phyloP scores from a whole-genome alignment of 2,888 invertebrate genomes.

The Dynastes tityus region DNA sequence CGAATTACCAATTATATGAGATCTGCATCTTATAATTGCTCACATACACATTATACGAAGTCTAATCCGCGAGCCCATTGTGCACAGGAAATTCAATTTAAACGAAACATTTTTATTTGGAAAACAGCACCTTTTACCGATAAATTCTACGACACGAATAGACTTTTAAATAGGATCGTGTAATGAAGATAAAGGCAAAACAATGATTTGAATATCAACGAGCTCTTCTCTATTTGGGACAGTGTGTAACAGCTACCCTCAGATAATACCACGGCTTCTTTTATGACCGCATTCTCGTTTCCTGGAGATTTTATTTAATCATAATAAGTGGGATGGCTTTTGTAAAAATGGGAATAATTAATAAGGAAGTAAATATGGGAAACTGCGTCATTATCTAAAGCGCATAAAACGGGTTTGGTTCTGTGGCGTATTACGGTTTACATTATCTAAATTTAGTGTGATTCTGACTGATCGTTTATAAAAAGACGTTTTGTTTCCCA shows the following conservation, averaged over 20 bases:
- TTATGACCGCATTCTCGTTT: conserved; percentile 6
- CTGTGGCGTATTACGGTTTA: no score
- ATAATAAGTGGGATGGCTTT: background rate
- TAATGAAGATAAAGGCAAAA: conserved; percentile 49
- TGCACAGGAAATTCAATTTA: conserved; percentile 33
- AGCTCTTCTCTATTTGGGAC: conserved; percentile 14
- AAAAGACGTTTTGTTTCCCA: no score
- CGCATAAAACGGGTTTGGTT: no score
- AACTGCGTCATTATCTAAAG: no score
- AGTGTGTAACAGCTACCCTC: background rate
- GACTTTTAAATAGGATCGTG: conserved; percentile 18
- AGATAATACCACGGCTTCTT: conserved; percentile 6
- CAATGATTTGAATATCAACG: conserved; percentile 49
- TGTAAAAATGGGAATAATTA: background rate
- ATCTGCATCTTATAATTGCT: background rate
- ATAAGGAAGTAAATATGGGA: no score
- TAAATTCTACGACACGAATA: conserved; percentile 36
- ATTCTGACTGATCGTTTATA: no score
- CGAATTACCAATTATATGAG: background rate
- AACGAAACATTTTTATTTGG: conserved; percentile 46
- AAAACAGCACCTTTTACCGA: conserved; percentile 35
- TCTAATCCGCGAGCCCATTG: background rate
- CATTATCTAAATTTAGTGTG: no score
- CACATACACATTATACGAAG: background rate
- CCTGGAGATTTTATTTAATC: background rate